phyloP scores from a whole-genome alignment of 30 jellyfish, hydroid and myxozoan genomes.

The Phacellophora camtschatica region DNA sequence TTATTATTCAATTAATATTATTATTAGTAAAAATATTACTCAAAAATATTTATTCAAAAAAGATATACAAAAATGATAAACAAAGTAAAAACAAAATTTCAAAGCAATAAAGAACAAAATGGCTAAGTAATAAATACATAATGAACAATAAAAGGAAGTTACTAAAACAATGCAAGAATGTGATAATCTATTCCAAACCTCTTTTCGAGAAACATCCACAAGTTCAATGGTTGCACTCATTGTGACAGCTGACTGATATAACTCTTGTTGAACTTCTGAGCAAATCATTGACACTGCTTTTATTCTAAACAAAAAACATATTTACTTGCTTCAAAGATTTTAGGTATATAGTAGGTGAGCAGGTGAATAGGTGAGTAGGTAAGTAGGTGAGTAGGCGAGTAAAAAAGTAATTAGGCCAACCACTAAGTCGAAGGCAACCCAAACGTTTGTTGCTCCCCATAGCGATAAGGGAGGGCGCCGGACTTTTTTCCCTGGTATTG shows the following conservation, averaged over 20 bases:
- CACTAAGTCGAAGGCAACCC: too few relatives aligned
- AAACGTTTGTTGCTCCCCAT: too few relatives aligned
- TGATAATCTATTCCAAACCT: too few relatives aligned
- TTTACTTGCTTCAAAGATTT: too few relatives aligned
- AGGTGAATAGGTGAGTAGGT: too few relatives aligned
- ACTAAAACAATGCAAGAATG: too few relatives aligned
- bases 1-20: too few relatives aligned
- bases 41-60: neutral
- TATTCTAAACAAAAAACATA: constrained; percentile 40
- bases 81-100: neutral
- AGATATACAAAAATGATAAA: neutral
- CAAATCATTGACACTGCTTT: constrained; percentile 97
- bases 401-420: too few relatives aligned
- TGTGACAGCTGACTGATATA: constrained; percentile 84
- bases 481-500: neutral
- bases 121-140: neutral
- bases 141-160: neutral
- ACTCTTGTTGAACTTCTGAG: constrained; percentile 90
- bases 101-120: neutral
- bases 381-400: too few relatives aligned
- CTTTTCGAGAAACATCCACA: constrained; percentile 14
- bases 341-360: too few relatives aligned
- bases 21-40: neutral
- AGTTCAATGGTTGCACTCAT: constrained; percentile 67
- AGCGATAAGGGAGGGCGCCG: neutral